phyloP scores from a whole-genome alignment of 2,113 vertebrate species.

The Neomonachus schauinslandi region DNA sequence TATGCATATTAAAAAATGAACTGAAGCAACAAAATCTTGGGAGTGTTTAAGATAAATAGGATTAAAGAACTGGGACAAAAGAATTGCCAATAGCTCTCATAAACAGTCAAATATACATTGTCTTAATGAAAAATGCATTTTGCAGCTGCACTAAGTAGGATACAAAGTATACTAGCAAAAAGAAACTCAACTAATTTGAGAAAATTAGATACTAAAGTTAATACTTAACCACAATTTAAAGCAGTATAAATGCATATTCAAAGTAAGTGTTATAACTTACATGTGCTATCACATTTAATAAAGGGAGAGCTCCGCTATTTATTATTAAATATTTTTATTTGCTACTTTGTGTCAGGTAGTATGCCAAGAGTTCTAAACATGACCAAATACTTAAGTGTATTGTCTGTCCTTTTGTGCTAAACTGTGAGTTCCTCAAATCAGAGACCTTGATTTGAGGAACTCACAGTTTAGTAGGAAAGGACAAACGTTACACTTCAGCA shows the following conservation, averaged over 20 bases:
- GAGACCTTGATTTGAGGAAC: neutral
- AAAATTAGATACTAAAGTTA: neutral
- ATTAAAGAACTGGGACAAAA: neutral
- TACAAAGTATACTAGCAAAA: slow-evolving; percentile 34
- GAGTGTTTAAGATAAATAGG: neutral
- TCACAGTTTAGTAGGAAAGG: neutral
- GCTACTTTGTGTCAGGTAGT: neutral
- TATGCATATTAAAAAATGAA: neutral
- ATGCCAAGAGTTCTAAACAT: neutral
- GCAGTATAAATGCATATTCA: neutral
- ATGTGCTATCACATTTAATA: neutral
- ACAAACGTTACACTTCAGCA: neutral
- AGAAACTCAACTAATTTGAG: neutral
- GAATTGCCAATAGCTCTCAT: neutral
- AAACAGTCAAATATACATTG: neutral
- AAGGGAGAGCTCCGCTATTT: neutral
- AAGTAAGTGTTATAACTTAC: neutral
- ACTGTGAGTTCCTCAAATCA: neutral
- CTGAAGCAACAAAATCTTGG: neutral
- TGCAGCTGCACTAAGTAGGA: neutral
- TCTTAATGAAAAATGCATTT: neutral
- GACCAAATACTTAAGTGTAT: neutral
- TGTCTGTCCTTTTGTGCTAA: neutral
- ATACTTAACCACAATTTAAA: neutral
- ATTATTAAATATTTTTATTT: slow-evolving; percentile 10